Evolutionary conservation across 2,113 vertebrate genomes (phyloP), one percentile per base, ranked within the genome.

Genomic region (Myodes glareolus): DNA sequence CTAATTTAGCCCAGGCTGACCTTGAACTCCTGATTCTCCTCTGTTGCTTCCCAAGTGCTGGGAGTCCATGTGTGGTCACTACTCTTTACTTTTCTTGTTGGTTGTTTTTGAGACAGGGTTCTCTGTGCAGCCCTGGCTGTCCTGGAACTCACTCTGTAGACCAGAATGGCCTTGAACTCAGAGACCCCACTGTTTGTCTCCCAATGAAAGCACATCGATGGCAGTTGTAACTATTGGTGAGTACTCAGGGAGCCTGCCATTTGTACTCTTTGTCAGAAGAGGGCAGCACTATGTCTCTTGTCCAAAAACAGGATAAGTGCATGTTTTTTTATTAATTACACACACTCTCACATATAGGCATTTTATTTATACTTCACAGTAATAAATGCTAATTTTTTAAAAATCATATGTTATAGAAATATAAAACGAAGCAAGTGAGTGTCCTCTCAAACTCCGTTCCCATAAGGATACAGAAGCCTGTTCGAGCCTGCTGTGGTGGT

Each of bases 241-340:
- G 55, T 82, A 19, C 78, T 68, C 10, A 91, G n/a, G 78, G 16
- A 95, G 1, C 58, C 77, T 70, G 81, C 47, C 92, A 27, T 96
- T 96, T 91, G 72, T 50, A 63, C 39, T 13, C 7, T 90, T 87
- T 92, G 86, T 90, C 98, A 96, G 73, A 67, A 97, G 97, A 89
- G 97, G 97, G 96, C 96, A 97, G 96, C 81, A 70, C 14, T 4
- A 7, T 78, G 16, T 91, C 45, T 61, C 42, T 45, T 92, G 16
- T 47, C 47, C 81, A 61, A 92, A 84, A 90, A 67, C 33, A 75
- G 80, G 72, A 27, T 50, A 16, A 17, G 63, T 61, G 29, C 8
- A 3, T 6, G 42, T 80, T 77, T 58, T 86, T 13, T 14, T 39
- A 33, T 7, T 84, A 67, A 82, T 81, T 50, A 47, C 52, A 70